phyloP scores from a whole-genome alignment of 2,797 vertebrate genomes.

The Leptoclinus maculatus region DNA sequence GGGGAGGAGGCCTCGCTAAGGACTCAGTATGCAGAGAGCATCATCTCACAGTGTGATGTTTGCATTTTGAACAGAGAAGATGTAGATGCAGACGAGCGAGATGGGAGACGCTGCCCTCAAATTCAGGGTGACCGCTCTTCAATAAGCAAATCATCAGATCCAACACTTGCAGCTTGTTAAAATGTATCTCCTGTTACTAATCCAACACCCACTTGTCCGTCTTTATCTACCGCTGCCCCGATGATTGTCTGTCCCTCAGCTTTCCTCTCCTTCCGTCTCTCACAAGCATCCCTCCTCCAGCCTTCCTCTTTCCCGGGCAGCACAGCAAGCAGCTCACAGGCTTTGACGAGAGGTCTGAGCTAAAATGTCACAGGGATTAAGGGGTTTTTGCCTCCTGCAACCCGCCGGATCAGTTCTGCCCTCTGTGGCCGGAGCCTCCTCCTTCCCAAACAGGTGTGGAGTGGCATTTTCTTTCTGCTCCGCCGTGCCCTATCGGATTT shows the following conservation, averaged over 20 bases:
- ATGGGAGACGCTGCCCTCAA: slow-evolving; percentile 1
- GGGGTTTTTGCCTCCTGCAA: slow-evolving; percentile 65
- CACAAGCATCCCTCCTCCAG: slow-evolving; percentile 20
- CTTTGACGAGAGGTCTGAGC: slow-evolving; percentile 69
- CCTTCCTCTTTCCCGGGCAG: slow-evolving; percentile 28
- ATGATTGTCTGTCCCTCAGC: slow-evolving; percentile 15
- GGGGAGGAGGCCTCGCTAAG: slow-evolving; percentile 1
- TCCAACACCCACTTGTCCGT: slow-evolving; percentile 33
- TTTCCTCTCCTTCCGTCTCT: slow-evolving; percentile 34
- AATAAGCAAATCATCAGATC: slow-evolving; percentile 13
- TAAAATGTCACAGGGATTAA: slow-evolving; percentile 78
- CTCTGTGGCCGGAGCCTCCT: slow-evolving; percentile 45
- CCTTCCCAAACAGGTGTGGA: slow-evolving; percentile 56
- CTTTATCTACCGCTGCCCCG: slow-evolving; percentile 14
- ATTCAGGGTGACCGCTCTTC: background rate
- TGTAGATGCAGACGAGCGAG: background rate
- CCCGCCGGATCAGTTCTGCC: slow-evolving; percentile 61
- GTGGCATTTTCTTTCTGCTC: slow-evolving; percentile 56
- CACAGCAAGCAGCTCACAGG: slow-evolving; percentile 45
- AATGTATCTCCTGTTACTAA: slow-evolving; percentile 4
- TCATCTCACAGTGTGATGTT: slow-evolving; percentile 18
- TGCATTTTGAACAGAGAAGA: slow-evolving; percentile 38
- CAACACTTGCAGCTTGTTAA: background rate
- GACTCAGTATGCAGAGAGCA: slow-evolving; percentile 37
- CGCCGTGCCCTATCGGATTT: slow-evolving; percentile 52